phyloP scores from a whole-genome alignment of 1,140 invertebrate species.

The Microplitis demolitor region DNA sequence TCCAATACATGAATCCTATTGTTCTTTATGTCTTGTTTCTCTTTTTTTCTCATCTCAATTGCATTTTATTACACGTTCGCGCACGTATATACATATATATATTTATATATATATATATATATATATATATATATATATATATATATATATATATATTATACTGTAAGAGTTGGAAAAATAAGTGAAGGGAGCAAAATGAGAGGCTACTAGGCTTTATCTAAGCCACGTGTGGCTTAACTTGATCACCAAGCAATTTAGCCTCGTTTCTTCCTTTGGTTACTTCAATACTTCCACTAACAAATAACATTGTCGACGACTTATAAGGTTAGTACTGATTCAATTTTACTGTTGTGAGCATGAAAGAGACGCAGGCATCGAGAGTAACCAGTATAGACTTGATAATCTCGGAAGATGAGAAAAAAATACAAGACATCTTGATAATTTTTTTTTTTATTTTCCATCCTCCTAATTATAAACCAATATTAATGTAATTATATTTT shows the following conservation, averaged over 20 bases:
- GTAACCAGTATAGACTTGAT: slow-evolving; percentile 13
- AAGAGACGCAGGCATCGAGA: slow-evolving; percentile 28
- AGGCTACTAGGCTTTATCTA: slow-evolving; percentile 11
- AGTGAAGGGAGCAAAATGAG: not conserved
- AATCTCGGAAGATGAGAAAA: not conserved
- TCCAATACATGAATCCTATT: slow-evolving; percentile 24
- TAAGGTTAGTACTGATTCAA: slow-evolving; percentile 54
- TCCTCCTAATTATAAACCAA: too few relatives aligned
- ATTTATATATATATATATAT: not conserved
- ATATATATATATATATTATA: not conserved
- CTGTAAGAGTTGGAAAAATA: not conserved
- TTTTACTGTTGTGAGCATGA: slow-evolving; percentile 46
- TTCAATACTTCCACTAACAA: slow-evolving; percentile 60
- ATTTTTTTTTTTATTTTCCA: not conserved
- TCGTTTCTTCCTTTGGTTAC: slow-evolving; percentile 61
- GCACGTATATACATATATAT: not conserved
- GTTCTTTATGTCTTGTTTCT: not conserved
- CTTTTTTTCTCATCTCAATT: not conserved
- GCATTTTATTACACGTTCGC: not conserved
- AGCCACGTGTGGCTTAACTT: slow-evolving; percentile 62
- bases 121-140: not conserved
- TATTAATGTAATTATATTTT: too few relatives aligned
- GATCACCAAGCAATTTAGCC: slow-evolving; percentile 62
- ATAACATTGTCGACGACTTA: slow-evolving; percentile 58
- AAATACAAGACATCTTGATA: not conserved